Conservation (phyloP, 1,140 invertebrate genomes). For the Uloborus diversus region DNA sequence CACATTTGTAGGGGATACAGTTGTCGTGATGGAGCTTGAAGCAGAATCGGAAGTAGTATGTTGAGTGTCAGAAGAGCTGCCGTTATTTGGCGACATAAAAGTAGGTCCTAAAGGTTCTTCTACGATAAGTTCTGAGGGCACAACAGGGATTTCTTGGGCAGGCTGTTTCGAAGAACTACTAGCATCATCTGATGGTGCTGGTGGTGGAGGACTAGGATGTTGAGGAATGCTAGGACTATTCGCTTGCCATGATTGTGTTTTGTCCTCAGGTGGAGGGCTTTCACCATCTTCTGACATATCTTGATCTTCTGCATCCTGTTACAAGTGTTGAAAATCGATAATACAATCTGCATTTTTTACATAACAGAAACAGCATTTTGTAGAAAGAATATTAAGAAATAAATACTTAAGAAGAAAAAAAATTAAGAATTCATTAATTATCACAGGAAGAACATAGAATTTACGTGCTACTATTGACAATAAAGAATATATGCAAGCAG, state of each 20-base stretch:
- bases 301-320: slow-evolving; percentile 61
- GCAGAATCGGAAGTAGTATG: slow-evolving; percentile 28
- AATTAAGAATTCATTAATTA: neutral
- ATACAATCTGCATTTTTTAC: neutral
- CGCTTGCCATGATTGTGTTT: slow-evolving; percentile 44
- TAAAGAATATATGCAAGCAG: neutral
- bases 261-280: slow-evolving; percentile 62
- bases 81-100: slow-evolving; percentile 15
- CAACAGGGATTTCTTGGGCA: neutral
- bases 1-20: slow-evolving; percentile 22
- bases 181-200: slow-evolving; percentile 15
- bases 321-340: too few relatives aligned
- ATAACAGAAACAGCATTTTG: neutral
- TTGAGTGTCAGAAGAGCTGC: slow-evolving; percentile 23
- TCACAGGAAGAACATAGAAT: too few relatives aligned
- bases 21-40: slow-evolving; percentile 23
- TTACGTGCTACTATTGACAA: too few relatives aligned
- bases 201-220: slow-evolving; percentile 49
- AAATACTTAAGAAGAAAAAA: neutral
- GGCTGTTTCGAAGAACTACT: neutral
- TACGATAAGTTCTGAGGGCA: neutral
- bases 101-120: neutral
- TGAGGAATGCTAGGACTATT: slow-evolving; percentile 31
- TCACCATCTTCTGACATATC: slow-evolving; percentile 66
- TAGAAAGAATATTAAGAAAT: neutral